Base-by-base conservation (phyloP, 2,888 invertebrate genomes). In the Tetropium fuscum region DNA sequence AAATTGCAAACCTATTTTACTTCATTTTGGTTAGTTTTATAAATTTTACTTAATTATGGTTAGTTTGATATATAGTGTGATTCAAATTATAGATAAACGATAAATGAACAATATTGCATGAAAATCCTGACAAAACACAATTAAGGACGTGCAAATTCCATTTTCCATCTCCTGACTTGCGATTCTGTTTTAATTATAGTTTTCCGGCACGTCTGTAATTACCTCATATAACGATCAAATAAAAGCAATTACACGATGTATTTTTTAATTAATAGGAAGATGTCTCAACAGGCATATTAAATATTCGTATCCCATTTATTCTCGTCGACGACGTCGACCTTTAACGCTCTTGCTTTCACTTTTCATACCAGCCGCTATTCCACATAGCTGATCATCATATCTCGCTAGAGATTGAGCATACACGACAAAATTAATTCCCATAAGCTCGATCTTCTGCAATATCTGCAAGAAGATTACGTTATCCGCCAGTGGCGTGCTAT, bases 341-440 rank as follows among this genome's bases (percentile, higher is more conserved):
- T 54, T 54, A 34, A 25, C 44, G 36, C n/a, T 27, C 16, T 44
- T 13, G 25, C 54, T 54, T 54, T 54, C 54, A 54, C 54, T 54
- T 54, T 44, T 32, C 44, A 38, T 44, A 54, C 36, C 16, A 15
- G 18, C 27, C 16, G 44, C 40, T 27, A 27, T 40, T 40, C 11
- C 43, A 43, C n/a, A 43, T 1, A 15, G 44, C 44, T 15, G 8
- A 20, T 44, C 43, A 15, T 18, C 27, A 22, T 27, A 27, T 44
- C 10, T 11, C 44, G 27, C 16, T 16, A 8, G 18, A 27, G 22
- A 22, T n/a, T 27, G 44, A 49, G 38, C 10, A 19, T 36, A 53
- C 58, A 58, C 38, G 58, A 53, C 43, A 44, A 41, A 34, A 34
- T 34, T 43, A 38, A 49, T 54, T 54, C 59, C 44, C 48, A 53